These are phyloP conservation scores for Oligia fasciuncula DNA, from an alignment of 2,888 invertebrate species.

Conservation along the genomic window DNA sequence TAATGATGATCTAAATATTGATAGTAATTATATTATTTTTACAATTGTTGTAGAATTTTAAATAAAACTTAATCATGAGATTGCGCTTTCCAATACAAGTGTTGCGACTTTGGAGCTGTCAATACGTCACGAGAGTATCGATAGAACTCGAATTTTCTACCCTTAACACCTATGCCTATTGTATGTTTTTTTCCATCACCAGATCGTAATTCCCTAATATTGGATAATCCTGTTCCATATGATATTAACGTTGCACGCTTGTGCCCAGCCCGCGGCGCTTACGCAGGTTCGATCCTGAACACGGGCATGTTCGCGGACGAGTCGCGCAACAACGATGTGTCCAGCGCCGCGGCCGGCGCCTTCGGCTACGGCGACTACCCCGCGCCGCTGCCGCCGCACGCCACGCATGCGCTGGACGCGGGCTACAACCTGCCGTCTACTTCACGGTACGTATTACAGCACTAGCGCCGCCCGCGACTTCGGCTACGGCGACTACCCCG, in stretches of 20 bases:
- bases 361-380: conserved; percentile 62
- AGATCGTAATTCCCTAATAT: conserved; percentile 16
- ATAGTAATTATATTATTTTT: neutral
- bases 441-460: too few relatives aligned
- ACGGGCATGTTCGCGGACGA: conserved; percentile 81
- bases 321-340: conserved; percentile 82
- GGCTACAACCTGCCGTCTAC: too few relatives aligned
- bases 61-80: neutral
- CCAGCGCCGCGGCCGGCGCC: conserved; percentile 68
- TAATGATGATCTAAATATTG: neutral
- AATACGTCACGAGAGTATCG: neutral
- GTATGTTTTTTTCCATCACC: neutral
- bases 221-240: neutral
- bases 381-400: too few relatives aligned
- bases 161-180: neutral
- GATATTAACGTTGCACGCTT: conserved; percentile 10
- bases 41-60: neutral
- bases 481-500: too few relatives aligned
- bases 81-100: neutral
- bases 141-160: too few relatives aligned
- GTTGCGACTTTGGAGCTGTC: neutral
- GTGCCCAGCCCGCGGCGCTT: conserved; percentile 42
- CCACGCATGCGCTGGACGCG: too few relatives aligned
- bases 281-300: conserved; percentile 75
- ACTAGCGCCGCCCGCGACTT: too few relatives aligned